Conservation (phyloP, 2,888 invertebrate species). For the Kuschelorhynchus macadamiae region DNA sequence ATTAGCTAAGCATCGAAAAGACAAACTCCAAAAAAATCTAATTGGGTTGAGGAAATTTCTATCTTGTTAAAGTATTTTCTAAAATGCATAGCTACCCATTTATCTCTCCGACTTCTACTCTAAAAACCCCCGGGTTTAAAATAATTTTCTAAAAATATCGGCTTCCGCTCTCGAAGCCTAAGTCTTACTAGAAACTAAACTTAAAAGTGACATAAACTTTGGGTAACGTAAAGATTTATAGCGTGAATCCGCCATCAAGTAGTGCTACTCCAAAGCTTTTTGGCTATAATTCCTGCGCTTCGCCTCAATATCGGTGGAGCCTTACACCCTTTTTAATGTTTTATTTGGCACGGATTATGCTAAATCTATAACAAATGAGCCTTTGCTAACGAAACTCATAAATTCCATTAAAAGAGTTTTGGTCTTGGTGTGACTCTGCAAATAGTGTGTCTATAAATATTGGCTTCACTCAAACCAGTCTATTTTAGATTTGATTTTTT, state of each 20-base stretch:
- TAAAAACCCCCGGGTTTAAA: too few species aligned
- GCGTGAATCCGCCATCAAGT: slow-evolving; percentile 36
- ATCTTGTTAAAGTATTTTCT: too few species aligned
- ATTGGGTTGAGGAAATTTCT: too few species aligned
- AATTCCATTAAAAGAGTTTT: too few species aligned
- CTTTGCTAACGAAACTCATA: slow-evolving; percentile 20
- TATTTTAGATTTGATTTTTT: background rate
- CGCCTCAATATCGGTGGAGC: slow-evolving; percentile 31
- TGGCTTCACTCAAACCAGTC: background rate
- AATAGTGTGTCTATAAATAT: too few species aligned
- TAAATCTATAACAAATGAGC: slow-evolving; percentile 41
- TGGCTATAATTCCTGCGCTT: slow-evolving; percentile 39
- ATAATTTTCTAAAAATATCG: background rate
- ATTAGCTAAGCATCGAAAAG: too few species aligned
- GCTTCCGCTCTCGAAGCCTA: slow-evolving; percentile 7
- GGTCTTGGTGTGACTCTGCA: too few species aligned
- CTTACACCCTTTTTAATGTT: slow-evolving; percentile 43
- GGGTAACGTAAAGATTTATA: slow-evolving; percentile 42
- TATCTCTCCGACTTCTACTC: too few species aligned
- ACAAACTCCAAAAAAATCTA: too few species aligned
- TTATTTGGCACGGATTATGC: slow-evolving; percentile 44
- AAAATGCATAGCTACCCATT: too few species aligned
- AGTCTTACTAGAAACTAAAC: slow-evolving; percentile 36
- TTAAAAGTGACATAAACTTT: slow-evolving; percentile 43
- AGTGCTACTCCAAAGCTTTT: slow-evolving; percentile 38